These are phyloP conservation scores for Synergus laeviventris DNA, from an alignment of 2,888 invertebrate species.

Conservation along the genomic window DNA sequence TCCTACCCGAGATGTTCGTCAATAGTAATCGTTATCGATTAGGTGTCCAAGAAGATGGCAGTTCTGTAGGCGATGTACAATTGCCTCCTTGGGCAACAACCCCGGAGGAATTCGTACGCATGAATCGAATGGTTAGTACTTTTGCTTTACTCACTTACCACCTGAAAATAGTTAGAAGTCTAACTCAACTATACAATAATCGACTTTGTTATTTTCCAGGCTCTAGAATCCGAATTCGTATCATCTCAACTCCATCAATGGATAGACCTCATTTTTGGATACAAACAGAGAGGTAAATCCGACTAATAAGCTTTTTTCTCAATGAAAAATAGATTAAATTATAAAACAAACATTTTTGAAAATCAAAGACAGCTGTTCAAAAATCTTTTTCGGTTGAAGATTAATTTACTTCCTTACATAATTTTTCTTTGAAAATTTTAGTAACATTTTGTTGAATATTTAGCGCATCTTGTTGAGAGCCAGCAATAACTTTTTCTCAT, in stretches of 20 bases:
- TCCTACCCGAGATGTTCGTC: conserved; percentile 98
- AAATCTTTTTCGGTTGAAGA: too few species aligned
- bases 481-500: too few species aligned
- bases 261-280: conserved; percentile 99
- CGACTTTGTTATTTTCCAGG: conserved; percentile 77
- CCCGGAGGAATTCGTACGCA: conserved; percentile 98
- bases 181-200: conserved; percentile 37
- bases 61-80: conserved; percentile 88
- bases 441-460: too few species aligned
- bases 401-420: too few species aligned
- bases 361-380: too few species aligned
- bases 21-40: conserved; percentile 91
- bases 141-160: conserved; percentile 32
- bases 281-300: conserved; percentile 99
- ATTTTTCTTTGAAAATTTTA: too few species aligned
- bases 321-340: too few species aligned
- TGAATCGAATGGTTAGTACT: conserved; percentile 91
- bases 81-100: conserved; percentile 98
- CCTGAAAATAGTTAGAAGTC: conserved; percentile 34
- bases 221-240: conserved; percentile 98
- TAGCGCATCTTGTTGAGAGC: too few species aligned
- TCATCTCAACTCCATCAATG: conserved; percentile 99
- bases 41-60: conserved; percentile 91
- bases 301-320: too few species aligned
- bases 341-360: too few species aligned